phyloP scores from a whole-genome alignment of 2,888 invertebrate genomes.

The Muscina levida region DNA sequence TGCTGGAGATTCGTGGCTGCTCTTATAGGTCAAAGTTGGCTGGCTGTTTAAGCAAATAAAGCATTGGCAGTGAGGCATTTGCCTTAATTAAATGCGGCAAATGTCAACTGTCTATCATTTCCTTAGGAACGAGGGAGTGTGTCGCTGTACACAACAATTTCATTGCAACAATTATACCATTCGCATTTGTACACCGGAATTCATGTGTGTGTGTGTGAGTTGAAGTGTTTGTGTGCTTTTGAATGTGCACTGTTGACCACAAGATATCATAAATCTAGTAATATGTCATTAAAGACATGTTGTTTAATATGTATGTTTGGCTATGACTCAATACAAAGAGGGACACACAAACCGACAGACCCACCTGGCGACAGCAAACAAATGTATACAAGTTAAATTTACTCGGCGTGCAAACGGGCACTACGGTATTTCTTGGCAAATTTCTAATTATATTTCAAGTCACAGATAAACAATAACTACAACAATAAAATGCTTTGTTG shows the following conservation, averaged over 20 bases:
- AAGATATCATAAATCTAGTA: conserved; percentile 56
- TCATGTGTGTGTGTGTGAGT: too few species aligned
- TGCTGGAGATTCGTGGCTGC: too few species aligned
- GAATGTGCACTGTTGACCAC: not conserved
- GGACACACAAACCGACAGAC: not conserved
- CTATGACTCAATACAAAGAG: conserved; percentile 17
- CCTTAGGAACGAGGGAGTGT: not conserved
- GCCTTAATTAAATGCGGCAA: conserved; percentile 16
- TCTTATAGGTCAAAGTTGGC: not conserved
- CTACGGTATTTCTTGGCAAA: not conserved
- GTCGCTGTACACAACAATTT: not conserved
- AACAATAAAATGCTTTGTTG: too few species aligned
- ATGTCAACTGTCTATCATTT: conserved; percentile 11
- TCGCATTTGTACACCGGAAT: too few species aligned
- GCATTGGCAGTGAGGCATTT: not conserved
- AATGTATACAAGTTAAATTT: not conserved
- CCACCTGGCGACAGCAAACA: not conserved
- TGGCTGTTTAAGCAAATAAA: too few species aligned
- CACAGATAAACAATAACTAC: too few species aligned
- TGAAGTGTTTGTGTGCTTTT: too few species aligned
- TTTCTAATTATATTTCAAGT: conserved; percentile 3
- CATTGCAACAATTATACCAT: not conserved
- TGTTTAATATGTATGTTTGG: conserved; percentile 5
- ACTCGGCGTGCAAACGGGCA: not conserved
- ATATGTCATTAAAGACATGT: conserved; percentile 58